Evolutionary conservation across 2,888 invertebrate species (phyloP).

Genomic region (Fragum whitleyi): DNA sequence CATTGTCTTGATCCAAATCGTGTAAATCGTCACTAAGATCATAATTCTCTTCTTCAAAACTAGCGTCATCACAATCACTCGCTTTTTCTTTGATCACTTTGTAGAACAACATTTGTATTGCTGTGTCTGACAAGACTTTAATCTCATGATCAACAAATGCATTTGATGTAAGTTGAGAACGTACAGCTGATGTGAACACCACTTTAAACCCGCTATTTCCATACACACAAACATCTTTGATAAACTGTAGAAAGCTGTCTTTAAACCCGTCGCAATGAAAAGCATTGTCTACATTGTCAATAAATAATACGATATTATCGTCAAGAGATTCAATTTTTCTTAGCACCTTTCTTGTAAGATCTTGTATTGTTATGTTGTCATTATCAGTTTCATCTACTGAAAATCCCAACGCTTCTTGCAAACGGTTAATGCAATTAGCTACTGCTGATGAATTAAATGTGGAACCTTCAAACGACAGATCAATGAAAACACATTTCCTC

Average conservation of each 20-base stretch:
- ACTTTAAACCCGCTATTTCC: background rate
- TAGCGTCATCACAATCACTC: background rate
- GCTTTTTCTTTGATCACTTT: background rate
- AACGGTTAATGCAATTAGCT: background rate
- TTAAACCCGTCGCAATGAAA: background rate
- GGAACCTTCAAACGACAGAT: background rate
- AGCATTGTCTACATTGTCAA: background rate
- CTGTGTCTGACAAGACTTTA: background rate
- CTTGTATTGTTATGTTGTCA: background rate
- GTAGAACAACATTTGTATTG: background rate
- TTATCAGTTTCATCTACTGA: background rate
- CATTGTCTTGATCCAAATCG: background rate
- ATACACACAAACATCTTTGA: slow-evolving; percentile 1
- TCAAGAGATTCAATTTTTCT: background rate
- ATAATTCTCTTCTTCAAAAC: background rate
- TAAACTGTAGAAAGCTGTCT: background rate
- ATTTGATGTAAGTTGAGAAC: background rate
- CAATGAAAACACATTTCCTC: background rate
- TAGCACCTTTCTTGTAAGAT: background rate
- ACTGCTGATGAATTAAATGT: background rate
- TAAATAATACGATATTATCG: background rate
- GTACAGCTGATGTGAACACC: background rate
- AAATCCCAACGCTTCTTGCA: background rate
- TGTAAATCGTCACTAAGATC: background rate
- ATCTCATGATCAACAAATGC: background rate